Base-by-base conservation (phyloP, 2,797 vertebrate species). In the Tenualosa ilisha region DNA sequence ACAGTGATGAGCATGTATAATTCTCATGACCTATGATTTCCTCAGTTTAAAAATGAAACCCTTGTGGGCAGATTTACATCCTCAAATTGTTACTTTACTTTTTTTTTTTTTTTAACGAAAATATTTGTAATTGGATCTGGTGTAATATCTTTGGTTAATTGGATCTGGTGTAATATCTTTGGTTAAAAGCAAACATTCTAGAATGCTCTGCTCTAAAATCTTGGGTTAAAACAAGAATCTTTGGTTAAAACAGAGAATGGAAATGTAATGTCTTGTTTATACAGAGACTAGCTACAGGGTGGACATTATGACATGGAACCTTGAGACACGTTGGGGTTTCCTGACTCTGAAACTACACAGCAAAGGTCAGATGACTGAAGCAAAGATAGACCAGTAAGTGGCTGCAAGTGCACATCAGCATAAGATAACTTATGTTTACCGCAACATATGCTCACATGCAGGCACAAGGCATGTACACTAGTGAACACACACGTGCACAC, bases 281-380 rank as follows among this genome's bases (percentile, higher is more conserved):
- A 72, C 84, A 96, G 96, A 63, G 89, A 92, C 91, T 37, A 86
- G 24, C 81, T 96, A 95, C 88, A 90, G 5, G 85, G 50, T 96
- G 85, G 93, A 96, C 0, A 89, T 96, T 85, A 68, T 93, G 84
- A 89, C 89, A 43, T 96, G 95, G 95, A 96, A 96, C 86, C 84
- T 89, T 83, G 89, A 93, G 0, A 50, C 20, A 1, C 92, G 9
- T 1, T 93, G 90, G 93, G 95, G 94, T 40, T 93, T 92, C 87
- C 86, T 96, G 12, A 95, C 93, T 4, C 63, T 95, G 68, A 95
- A 92, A 91, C 90, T 96, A 2, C 84, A 89, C 9, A 59, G 90
- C 13, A 82, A 89, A 7, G 72, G 59, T 0, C 46, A 91, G 86
- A 89, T 92, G 83, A 84, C 93, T 7, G 88, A 90, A 86, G 93